Percentiles rank a stretch among this genome's conserved stretches.
phyloP scores from a whole-genome alignment of 2,113 vertebrate genomes.

The Rhabdomys dilectus region DNA sequence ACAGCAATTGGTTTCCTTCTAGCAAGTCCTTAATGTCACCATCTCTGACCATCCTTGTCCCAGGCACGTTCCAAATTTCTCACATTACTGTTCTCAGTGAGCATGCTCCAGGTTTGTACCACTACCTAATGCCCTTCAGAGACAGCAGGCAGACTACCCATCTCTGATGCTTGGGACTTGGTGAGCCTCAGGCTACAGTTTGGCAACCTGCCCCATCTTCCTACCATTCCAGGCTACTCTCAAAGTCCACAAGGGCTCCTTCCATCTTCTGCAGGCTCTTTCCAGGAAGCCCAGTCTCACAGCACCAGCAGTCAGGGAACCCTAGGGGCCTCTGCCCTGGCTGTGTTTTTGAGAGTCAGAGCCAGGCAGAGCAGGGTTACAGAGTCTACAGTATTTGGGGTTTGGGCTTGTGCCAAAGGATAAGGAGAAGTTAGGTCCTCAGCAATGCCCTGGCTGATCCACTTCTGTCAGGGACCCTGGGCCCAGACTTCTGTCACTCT shows the following conservation, averaged over 20 bases:
- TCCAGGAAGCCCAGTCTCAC: not conserved
- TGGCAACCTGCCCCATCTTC: not conserved
- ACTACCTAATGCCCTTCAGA: rapidly evolving
- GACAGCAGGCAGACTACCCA: rapidly evolving
- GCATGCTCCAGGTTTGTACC: not conserved
- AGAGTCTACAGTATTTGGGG: rapidly evolving
- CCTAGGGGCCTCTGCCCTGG: not conserved
- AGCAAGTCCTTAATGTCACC: not conserved
- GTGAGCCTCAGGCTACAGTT: not conserved
- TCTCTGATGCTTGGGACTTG: too few species aligned
- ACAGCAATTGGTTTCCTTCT: rapidly evolving
- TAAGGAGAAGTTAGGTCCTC: not conserved
- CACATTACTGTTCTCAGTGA: rapidly evolving
- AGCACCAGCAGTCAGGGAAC: too few species aligned
- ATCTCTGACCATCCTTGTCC: too few species aligned
- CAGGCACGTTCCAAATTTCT: not conserved
- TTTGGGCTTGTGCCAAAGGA: too few species aligned
- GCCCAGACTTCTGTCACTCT: not conserved
- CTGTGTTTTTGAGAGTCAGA: not conserved
- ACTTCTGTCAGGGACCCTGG: rapidly evolving
- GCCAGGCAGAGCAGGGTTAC: not conserved
- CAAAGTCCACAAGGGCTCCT: not conserved
- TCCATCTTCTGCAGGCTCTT: not conserved
- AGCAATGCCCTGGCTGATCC: rapidly evolving
- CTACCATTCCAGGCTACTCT: not conserved